Percentiles rank a stretch among this genome's conserved stretches.
phyloP scores from a whole-genome alignment of 2,113 vertebrate genomes.

The Nothocercus nigrocapillus region DNA sequence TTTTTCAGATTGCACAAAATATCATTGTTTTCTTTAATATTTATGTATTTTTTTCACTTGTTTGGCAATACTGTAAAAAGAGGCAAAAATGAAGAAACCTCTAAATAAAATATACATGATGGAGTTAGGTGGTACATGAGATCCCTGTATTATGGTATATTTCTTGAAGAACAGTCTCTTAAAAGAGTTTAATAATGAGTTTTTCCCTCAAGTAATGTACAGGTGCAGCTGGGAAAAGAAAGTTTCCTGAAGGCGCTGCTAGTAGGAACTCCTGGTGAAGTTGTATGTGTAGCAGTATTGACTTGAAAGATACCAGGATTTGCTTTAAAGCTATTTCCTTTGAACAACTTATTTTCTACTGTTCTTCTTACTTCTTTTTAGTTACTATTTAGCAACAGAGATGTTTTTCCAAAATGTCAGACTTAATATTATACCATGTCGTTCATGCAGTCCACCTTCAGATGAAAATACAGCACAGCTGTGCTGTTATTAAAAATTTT shows the following conservation, averaged over 20 bases:
- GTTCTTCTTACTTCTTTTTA: too few species aligned
- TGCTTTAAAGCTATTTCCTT: neutral
- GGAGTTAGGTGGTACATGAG: neutral
- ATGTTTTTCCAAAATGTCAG: neutral
- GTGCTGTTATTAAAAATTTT: too few species aligned
- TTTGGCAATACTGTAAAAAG: neutral
- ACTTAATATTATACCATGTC: neutral
- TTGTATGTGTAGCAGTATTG: too few species aligned
- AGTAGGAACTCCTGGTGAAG: neutral
- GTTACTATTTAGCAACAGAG: too few species aligned
- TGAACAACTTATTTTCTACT: too few species aligned
- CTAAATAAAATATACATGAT: neutral
- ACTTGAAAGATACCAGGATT: neutral
- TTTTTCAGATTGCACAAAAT: neutral
- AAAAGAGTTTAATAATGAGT: too few species aligned
- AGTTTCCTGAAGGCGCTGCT: neutral
- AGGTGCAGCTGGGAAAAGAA: neutral
- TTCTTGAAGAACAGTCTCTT: neutral
- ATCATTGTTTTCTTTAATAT: neutral
- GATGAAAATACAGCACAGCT: too few species aligned
- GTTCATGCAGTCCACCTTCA: too few species aligned
- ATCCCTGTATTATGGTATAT: neutral
- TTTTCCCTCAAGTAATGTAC: neutral
- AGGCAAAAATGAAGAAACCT: neutral
- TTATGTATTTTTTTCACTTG: neutral